Evolutionary conservation across 1,140 invertebrate species (phyloP).

Genomic region (Conus ventricosus): DNA sequence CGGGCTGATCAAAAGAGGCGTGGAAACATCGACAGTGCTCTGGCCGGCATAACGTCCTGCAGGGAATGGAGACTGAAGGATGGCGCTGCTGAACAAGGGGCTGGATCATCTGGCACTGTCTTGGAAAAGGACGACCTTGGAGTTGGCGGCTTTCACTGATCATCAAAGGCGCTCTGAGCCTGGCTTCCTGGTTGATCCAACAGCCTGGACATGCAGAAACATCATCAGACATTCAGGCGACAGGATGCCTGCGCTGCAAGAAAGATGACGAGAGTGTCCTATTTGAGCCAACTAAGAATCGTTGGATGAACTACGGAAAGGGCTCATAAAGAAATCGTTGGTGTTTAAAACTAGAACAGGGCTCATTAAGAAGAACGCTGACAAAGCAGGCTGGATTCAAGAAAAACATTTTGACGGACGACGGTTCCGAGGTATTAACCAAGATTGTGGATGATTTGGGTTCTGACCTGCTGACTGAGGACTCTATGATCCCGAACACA

Average conservation of each 20-base stretch:
- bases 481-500: neutral
- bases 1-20: constrained; percentile 33
- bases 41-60: neutral
- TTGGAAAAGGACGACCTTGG: neutral
- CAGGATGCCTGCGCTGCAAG: neutral
- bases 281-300: neutral
- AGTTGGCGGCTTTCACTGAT: neutral
- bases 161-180: neutral
- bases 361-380: constrained; percentile 20
- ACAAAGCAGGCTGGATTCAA: constrained; percentile 11
- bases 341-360: constrained; percentile 21
- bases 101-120: neutral
- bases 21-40: neutral
- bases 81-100: neutral
- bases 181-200: neutral
- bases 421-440: constrained; percentile 12
- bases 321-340: constrained; percentile 13
- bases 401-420: constrained; percentile 7
- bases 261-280: neutral
- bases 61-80: neutral
- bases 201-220: neutral
- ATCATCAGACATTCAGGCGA: neutral
- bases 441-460: constrained; percentile 5
- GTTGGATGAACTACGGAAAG: neutral
- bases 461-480: constrained; percentile 15